Percentiles rank a stretch among this genome's conserved stretches.
These are phyloP conservation scores for Ormyrus rosae DNA, from an alignment of 2,888 invertebrate genomes.

Conservation along the genomic window DNA sequence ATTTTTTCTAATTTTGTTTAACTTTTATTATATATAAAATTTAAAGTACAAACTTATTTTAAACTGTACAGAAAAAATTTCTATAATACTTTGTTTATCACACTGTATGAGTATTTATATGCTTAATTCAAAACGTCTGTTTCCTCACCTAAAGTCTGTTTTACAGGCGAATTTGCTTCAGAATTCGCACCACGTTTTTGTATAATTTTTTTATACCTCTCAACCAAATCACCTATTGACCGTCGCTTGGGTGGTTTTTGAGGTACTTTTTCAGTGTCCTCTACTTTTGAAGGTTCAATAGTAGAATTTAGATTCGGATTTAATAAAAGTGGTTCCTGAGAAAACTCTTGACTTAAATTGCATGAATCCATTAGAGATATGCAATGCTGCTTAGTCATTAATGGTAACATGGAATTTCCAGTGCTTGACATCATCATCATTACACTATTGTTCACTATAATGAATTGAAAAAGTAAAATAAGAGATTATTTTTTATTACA, in stretches of 20 bases:
- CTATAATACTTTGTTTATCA: constrained; percentile 28
- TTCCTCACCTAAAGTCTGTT: constrained; percentile 38
- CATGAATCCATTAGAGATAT: constrained; percentile 47
- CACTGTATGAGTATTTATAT: constrained; percentile 7
- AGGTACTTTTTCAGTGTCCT: constrained; percentile 45
- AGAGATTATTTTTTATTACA: background rate
- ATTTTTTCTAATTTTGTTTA: constrained; percentile 52
- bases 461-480: constrained; percentile 26
- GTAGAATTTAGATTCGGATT: constrained; percentile 47
- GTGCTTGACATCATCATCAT: constrained; percentile 61
- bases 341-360: constrained; percentile 54
- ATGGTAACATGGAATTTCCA: constrained; percentile 64
- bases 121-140: constrained; percentile 11
- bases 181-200: constrained; percentile 46
- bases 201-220: constrained; percentile 68
- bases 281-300: constrained; percentile 18
- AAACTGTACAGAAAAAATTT: constrained; percentile 42
- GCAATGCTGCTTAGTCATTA: constrained; percentile 52
- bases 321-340: constrained; percentile 49
- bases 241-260: constrained; percentile 58
- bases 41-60: constrained; percentile 39
- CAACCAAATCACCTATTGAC: constrained; percentile 71
- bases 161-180: background rate
- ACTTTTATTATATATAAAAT: constrained; percentile 52
- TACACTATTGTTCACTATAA: constrained; percentile 62